Evolutionary conservation across 2,797 vertebrate species (phyloP), one percentile per base, ranked within the genome.

Genomic region (Cyclura pinguis): DNA sequence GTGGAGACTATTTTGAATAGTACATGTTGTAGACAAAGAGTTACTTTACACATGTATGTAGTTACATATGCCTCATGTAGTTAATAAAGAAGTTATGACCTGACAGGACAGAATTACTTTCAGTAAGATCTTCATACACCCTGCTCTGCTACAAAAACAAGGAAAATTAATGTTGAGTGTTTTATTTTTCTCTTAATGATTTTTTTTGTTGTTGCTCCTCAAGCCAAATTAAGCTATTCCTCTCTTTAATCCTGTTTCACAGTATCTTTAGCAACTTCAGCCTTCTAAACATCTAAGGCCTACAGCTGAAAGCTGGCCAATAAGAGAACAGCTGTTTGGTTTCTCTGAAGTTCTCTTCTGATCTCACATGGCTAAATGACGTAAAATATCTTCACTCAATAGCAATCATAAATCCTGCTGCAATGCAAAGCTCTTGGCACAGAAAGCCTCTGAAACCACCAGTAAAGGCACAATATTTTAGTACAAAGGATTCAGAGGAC

Each of bases 311-410:
- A 0, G 3, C 4, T n/a, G 90, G 62, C 8, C 32, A 80, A 2
- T 3, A 7, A 81, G 84, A 93, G 90, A 84, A 67, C 47, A 83
- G 14, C 20, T 90, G 90, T 35, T 55, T 90, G 50, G 16, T 50
- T 94, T 4, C 29, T 67, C 24, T 47, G 59, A 93, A 93, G 69
- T 74, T 84, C 0, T 42, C 82, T 67, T 93, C 89, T 93, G 89
- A 80, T 77, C 64, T 38, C 84, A 2, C 59, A 4, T 73, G 69
- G 29, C 4, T 81, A 93, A 87, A 84, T 69, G 22, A 84, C 16
- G 6, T 57, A 91, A 89, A 72, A 93, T 0, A 32, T 59, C 64
- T 92, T 91, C 35, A 13, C 86, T 42, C 89, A 47, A 52, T 13
- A 59, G 16, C 22, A 38, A 67, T 38, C 29, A 64, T 90, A 16